Evolutionary conservation across 1,140 invertebrate species (phyloP).

Genomic region (Pseudoatta argentina): DNA sequence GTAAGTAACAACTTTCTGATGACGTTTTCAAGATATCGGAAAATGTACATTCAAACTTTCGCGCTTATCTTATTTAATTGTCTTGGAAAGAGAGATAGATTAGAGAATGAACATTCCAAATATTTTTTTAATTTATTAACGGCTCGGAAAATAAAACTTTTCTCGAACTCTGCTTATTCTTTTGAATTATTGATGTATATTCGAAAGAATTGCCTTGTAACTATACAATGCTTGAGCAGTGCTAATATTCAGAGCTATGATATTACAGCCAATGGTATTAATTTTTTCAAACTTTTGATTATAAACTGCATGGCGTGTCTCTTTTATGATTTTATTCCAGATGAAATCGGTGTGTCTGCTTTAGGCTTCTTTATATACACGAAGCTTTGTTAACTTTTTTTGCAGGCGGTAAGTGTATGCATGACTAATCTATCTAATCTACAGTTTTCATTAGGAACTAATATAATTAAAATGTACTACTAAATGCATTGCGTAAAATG

Average conservation of each 20-base stretch:
- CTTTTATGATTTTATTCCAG: constrained; percentile 80
- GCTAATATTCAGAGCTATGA: constrained; percentile 36
- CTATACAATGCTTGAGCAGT: neutral
- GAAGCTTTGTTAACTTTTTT: constrained; percentile 81
- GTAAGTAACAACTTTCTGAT: neutral
- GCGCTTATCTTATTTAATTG: neutral
- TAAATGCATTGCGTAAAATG: neutral
- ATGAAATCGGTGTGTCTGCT: constrained; percentile 76
- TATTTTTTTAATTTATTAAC: constrained; percentile 13
- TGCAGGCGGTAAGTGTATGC: constrained; percentile 80
- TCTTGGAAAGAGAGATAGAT: neutral
- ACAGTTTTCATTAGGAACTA: neutral
- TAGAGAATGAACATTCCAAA: neutral
- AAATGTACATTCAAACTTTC: neutral
- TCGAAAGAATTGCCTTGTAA: constrained; percentile 10
- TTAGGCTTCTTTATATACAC: constrained; percentile 78
- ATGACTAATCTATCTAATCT: constrained; percentile 30
- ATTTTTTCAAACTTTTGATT: constrained; percentile 58
- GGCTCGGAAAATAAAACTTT: neutral
- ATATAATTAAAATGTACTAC: neutral
- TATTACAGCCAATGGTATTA: constrained; percentile 51
- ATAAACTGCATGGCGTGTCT: constrained; percentile 79
- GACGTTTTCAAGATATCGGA: neutral
- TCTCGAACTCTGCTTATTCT: neutral
- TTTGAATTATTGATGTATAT: neutral